Evolutionary conservation across 2,888 invertebrate genomes (phyloP).

Genomic region (Strigamia transsilvanica): DNA sequence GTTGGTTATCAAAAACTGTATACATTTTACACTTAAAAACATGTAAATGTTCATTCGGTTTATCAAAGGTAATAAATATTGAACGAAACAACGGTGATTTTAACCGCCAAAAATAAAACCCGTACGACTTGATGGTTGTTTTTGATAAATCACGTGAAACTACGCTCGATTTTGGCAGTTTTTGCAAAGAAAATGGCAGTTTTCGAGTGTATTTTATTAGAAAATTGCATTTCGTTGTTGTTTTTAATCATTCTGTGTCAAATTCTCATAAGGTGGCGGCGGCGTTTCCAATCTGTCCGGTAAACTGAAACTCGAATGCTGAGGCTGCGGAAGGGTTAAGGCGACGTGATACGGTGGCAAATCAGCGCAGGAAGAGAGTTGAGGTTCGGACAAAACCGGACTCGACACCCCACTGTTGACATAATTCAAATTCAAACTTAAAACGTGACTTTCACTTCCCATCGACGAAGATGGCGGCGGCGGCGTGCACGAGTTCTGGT

Average conservation of each 20-base stretch:
- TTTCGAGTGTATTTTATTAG: no score
- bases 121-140: no score
- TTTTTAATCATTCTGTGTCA: not conserved
- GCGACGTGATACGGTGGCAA: conserved; percentile 46
- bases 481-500: not conserved
- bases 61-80: no score
- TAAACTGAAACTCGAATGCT: not conserved
- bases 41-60: no score
- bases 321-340: conserved; percentile 24
- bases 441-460: not conserved
- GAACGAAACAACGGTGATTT: no score
- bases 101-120: no score
- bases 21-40: no score
- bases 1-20: no score
- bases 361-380: not conserved
- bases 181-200: no score
- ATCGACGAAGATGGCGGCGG: not conserved
- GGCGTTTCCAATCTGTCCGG: conserved; percentile 2
- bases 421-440: not conserved
- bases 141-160: no score
- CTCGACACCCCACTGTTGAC: not conserved
- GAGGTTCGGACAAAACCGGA: not conserved
- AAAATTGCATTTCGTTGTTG: no score
- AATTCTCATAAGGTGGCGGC: conserved; percentile 35
- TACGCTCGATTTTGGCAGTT: no score